Conservation (phyloP, 2,113 vertebrate genomes). For the Prochilodus magdalenae region DNA sequence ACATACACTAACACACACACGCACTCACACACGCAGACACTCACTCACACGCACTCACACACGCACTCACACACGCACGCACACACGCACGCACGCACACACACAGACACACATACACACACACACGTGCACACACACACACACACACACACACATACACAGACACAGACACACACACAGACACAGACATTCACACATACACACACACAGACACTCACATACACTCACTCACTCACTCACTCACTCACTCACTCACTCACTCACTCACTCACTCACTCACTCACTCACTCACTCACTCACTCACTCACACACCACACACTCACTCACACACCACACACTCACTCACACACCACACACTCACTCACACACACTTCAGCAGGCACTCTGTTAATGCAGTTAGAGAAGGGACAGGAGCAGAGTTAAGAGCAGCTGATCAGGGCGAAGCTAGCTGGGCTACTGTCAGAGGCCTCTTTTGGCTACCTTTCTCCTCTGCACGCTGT, state of each 20-base stretch:
- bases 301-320: constrained; percentile 26
- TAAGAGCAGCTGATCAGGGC: not conserved
- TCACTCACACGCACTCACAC: constrained; percentile 13
- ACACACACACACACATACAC: constrained; percentile 10
- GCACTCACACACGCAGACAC: constrained; percentile 42
- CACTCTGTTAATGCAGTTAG: not conserved
- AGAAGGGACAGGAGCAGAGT: not conserved
- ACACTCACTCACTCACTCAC: no score
- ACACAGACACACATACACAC: constrained; percentile 45
- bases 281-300: not conserved
- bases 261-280: constrained; percentile 22
- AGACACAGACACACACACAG: constrained; percentile 36
- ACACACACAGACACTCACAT: constrained; percentile 3
- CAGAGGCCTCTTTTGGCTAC: constrained; percentile 68
- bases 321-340: constrained; percentile 31
- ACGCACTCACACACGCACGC: not conserved
- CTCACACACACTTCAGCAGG: not conserved
- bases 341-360: constrained; percentile 8
- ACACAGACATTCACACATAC: constrained; percentile 30
- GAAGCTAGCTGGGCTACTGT: not conserved
- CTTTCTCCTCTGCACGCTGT: constrained; percentile 90
- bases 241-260: constrained; percentile 40
- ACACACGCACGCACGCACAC: no score
- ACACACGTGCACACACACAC: constrained; percentile 8
- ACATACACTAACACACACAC: constrained; percentile 12